A percentile compares a stretch with the other conserved stretches of the same genome.
Evolutionary conservation across 1,140 invertebrate species (phyloP).

Genomic region (Drosophila dunni): DNA sequence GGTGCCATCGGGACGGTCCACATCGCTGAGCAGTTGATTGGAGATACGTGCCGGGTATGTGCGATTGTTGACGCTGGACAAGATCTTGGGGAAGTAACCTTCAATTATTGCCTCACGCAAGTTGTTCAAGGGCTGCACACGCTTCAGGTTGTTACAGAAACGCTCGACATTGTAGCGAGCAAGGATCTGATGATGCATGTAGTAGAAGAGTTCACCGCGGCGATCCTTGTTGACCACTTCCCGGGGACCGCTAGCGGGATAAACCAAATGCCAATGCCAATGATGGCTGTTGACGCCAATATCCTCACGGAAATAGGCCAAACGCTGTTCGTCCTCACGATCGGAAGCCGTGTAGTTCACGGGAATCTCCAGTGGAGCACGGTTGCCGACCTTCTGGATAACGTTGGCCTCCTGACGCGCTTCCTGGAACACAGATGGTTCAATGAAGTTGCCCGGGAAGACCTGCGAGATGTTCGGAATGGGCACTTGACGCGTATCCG

Average conservation of each 20-base stretch:
- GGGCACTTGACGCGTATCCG: conserved; percentile 85
- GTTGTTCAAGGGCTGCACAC: conserved; percentile 86
- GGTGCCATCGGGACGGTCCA: conserved; percentile 86
- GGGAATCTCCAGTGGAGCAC: conserved; percentile 86
- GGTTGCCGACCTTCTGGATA: conserved; percentile 57
- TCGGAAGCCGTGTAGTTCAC: conserved; percentile 89
- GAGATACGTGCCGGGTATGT: conserved; percentile 86
- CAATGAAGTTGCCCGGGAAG: conserved; percentile 87
- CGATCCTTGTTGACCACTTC: conserved; percentile 87
- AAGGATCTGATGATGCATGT: conserved; percentile 90
- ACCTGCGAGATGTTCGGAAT: conserved; percentile 86
- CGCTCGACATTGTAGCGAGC: conserved; percentile 87
- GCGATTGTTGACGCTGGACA: conserved; percentile 86
- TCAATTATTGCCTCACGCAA: conserved; percentile 86
- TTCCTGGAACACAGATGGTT: conserved; percentile 85
- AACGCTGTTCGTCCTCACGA: conserved; percentile 87
- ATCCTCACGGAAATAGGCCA: conserved; percentile 88
- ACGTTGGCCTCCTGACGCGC: conserved; percentile 85
- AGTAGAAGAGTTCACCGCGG: conserved; percentile 90
- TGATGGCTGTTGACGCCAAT: conserved; percentile 89
- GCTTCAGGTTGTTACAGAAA: conserved; percentile 85
- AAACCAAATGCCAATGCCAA: conserved; percentile 91
- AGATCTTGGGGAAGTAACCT: conserved; percentile 87
- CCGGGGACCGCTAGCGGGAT: conserved; percentile 85
- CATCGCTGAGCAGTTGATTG: conserved; percentile 85